Base-by-base conservation (phyloP, 2,797 vertebrate species). In the Discoglossus pictus region DNA sequence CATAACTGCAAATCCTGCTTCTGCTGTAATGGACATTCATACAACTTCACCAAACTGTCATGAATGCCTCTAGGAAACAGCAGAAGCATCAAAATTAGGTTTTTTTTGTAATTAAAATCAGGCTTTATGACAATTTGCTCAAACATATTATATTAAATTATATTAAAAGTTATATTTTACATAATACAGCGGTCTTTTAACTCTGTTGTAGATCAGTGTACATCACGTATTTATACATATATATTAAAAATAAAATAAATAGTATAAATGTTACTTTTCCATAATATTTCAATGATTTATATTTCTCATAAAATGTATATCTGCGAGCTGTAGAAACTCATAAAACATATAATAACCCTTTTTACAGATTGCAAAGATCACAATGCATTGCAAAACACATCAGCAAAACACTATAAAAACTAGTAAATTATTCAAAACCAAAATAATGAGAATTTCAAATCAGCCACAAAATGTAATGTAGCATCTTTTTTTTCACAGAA, bases 171-270 rank as follows among this genome's bases (percentile, higher is more conserved):
- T n/a, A n/a, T n/a, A n/a, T n/a, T n/a, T n/a, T n/a, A n/a, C n/a
- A n/a, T n/a, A n/a, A n/a, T n/a, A n/a, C n/a, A n/a, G n/a, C n/a
- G n/a, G n/a, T n/a, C n/a, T n/a, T n/a, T n/a, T 18, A 75, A 77
- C 84, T 86, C 83, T 71, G 72, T 74, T 76, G 66, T 13, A 73
- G 80, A 74, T 78, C 65, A 76, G 75, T 79, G 71, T 84, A 82
- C 56, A 74, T 61, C 78, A 88, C n/a, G n/a, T n/a, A n/a, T n/a
- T n/a, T 79, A 79, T 78, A 87, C 27, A 59, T 23, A 63, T 18
- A 66, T 35, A 43, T 44, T 16, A 89, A 52, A 90, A 88, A 89
- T 87, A 89, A 89, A 88, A 83, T 83, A 79, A 80, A 84, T 82
- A 80, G 79, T 84, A 85, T 78, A 87, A 87, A 89, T 79, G 52